A percentile compares a stretch with the other conserved stretches of the same genome.
phyloP scores from a whole-genome alignment of 2,797 vertebrate species.

The Halcyon leucocephala region DNA sequence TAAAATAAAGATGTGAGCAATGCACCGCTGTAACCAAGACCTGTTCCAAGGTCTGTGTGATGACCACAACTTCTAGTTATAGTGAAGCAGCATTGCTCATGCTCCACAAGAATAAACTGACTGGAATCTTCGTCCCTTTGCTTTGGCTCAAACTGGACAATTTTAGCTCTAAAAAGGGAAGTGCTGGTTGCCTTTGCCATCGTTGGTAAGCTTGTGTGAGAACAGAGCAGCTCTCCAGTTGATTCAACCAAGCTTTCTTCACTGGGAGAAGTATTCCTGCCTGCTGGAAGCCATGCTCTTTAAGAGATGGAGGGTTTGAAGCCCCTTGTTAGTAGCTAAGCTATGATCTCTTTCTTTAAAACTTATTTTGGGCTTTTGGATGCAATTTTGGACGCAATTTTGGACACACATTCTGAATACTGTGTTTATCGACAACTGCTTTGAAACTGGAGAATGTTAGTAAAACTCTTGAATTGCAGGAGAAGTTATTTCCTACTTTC shows the following conservation, averaged over 20 bases:
- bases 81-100: background rate
- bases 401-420: background rate
- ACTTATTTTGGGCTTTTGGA: background rate
- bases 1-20: background rate
- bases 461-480: background rate
- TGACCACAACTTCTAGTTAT: background rate
- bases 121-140: background rate
- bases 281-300: background rate
- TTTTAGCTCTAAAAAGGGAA: background rate
- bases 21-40: background rate
- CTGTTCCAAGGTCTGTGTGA: background rate
- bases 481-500: background rate
- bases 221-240: background rate
- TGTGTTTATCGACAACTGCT: background rate
- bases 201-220: background rate
- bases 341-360: background rate
- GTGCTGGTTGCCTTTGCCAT: background rate
- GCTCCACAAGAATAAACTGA: background rate
- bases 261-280: background rate
- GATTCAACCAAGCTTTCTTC: background rate
- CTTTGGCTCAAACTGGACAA: background rate
- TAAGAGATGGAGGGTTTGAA: background rate
- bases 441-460: background rate
- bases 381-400: accelerated
- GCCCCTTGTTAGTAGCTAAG: background rate